Base-by-base conservation (phyloP, 2,113 vertebrate species). In the Rhinogobius similis region DNA sequence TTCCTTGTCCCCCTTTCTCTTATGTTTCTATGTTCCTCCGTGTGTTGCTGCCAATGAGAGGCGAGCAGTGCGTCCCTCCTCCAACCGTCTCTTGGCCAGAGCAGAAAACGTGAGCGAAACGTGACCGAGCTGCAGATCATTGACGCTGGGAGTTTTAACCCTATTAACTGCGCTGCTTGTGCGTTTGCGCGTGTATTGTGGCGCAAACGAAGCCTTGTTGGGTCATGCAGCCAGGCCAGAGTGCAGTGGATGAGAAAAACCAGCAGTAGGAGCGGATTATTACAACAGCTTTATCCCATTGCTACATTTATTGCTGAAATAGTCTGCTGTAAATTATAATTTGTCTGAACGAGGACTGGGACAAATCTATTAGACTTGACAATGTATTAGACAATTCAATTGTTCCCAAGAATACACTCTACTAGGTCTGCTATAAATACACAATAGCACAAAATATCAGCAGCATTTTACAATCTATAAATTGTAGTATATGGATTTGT, bases 41-140 rank as follows among this genome's bases (percentile, higher is more conserved):
- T 61, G 58, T 36, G 58, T 36, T 26, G n/a, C 29, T 46, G 41
- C 79, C 81, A 77, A 79, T 82, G 62, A 75, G 36, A 74, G 74
- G 64, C 20, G 65, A 76, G 69, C 79, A 56, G 43, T 21, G 43
- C 39, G 73, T 52, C 75, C 75, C 79, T 67, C 77, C 78, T 68
- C 73, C 59, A 68, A 63, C 76, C 70, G 81, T 82, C 79, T 56
- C 65, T 46, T 62, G 48, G 68, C 79, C 82, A 73, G 82, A 77
- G 66, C 69, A 70, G 46, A 65, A 87, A 88, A 93, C 90, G 86
- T 84, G 87, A 87, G 77, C 55, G 65, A 87, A 88, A 93, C 90
- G 86, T 84, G 87, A 87, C 79, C 48, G 70, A 69, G 78, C 72
- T 83, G 70, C 77, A 75, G 75, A 73, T 73, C 36, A 77, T 68